Base-by-base conservation (phyloP, 2,888 invertebrate species). In the Chelonus formosanus region DNA sequence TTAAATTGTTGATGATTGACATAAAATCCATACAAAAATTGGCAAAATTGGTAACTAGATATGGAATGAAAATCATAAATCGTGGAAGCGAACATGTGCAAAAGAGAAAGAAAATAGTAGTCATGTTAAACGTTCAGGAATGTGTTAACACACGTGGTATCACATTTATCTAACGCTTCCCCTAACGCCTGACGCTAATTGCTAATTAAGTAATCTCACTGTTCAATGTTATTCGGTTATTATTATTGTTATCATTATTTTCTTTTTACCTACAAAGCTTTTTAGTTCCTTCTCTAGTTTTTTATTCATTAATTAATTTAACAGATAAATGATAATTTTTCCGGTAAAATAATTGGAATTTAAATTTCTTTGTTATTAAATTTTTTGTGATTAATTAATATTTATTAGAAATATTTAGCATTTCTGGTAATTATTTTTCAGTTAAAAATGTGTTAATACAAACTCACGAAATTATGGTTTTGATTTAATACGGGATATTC, bases 161-260 rank as follows among this genome's bases (percentile, higher is more conserved):
- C 48, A 43, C 64, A 65, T 65, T 65, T 58, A 54, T 65, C 54
- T 53, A 65, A 65, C 20, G 43, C 7, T 43, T 43, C 58, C 32
- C 43, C 36, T 55, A 60, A 55, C 48, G 60, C 48, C 45, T 57
- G 62, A 65, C 58, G 63, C 59, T 67, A 64, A 67, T 68, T 65
- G 65, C 68, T 62, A 67, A 70, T 72, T 70, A 59, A 63, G 47
- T 65, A 71, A 65, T 68, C 63, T 53, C 60, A 55, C 57, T 36
- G 58, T 53, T 67, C 55, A 53, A 56, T 58, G 54, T 66, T 65
- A 68, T 69, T 69, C 57, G 53, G 67, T 68, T 67, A 62, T 66
- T 69, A 67, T 55, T 47, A 34, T 52, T 31, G 6, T 5, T 3
- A 10, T 50, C 20, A 34, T n/a, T 20, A 48, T 20, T 20, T 20